Evolutionary conservation across 2,113 vertebrate species (phyloP).

Genomic region (Sminthopsis crassicaudata): DNA sequence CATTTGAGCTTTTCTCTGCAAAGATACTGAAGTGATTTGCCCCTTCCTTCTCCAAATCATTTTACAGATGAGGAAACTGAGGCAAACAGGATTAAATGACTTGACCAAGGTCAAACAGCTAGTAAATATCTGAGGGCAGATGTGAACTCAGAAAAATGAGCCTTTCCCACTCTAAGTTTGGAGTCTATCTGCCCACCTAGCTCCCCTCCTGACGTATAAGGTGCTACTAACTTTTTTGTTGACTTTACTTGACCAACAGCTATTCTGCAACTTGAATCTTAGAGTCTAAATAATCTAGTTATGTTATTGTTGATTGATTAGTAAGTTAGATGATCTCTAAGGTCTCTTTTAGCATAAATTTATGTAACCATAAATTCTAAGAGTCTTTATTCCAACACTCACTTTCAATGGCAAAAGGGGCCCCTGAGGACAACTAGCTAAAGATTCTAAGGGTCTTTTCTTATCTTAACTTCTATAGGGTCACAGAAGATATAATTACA

Average conservation of each 20-base stretch:
- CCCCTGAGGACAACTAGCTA: neutral
- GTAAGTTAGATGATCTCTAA: neutral
- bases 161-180: neutral
- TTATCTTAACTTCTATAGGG: neutral
- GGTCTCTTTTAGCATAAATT: neutral
- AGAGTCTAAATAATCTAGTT: neutral
- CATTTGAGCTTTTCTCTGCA: neutral
- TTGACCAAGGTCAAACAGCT: neutral
- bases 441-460: neutral
- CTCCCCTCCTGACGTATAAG: neutral
- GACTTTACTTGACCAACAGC: neutral
- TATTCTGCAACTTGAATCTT: neutral
- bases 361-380: neutral
- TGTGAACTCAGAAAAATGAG: neutral
- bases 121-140: neutral
- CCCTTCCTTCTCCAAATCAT: neutral
- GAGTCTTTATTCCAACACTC: neutral
- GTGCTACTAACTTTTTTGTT: neutral
- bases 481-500: neutral
- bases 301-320: neutral
- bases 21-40: neutral
- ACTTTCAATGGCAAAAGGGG: neutral
- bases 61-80: neutral
- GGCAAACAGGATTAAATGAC: neutral
- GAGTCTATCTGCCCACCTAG: too few relatives aligned